A percentile compares a stretch with the other conserved stretches of the same genome.
These are phyloP conservation scores for Rhynchomys soricoides DNA, from an alignment of 2,113 vertebrate species.

Conservation along the genomic window DNA sequence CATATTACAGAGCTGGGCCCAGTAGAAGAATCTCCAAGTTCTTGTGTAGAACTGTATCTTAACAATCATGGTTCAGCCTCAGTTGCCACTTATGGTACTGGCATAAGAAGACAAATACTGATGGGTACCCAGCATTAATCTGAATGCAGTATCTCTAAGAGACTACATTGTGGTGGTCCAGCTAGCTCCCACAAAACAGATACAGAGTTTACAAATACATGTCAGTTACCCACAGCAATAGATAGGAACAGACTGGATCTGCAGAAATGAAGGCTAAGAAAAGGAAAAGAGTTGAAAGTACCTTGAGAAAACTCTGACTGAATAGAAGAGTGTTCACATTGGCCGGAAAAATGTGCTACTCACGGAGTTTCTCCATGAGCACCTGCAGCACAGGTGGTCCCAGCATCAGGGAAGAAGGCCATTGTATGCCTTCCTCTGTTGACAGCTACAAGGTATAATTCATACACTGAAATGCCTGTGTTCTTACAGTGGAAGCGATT, in stretches of 20 bases:
- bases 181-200: conserved; percentile 89
- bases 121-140: neutral
- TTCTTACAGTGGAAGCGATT: too few species aligned
- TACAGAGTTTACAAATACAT: conserved; percentile 85
- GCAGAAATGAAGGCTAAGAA: conserved; percentile 93
- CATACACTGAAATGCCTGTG: neutral
- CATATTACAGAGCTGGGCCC: neutral
- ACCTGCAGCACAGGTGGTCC: conserved; percentile 86
- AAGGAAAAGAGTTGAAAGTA: conserved; percentile 90
- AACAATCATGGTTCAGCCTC: neutral
- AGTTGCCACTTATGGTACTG: neutral
- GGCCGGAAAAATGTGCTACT: conserved; percentile 92
- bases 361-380: conserved; percentile 90
- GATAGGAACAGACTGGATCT: conserved; percentile 88
- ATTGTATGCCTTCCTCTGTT: conserved; percentile 93
- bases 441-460: conserved; percentile 62
- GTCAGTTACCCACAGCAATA: conserved; percentile 85
- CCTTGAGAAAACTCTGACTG: conserved; percentile 86
- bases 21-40: neutral
- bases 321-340: conserved; percentile 95
- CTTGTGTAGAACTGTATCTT: neutral
- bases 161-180: conserved; percentile 65
- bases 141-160: neutral
- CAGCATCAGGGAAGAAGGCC: conserved; percentile 91
- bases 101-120: neutral